Percentiles rank a stretch among this genome's conserved stretches.
phyloP scores from a whole-genome alignment of 2,797 vertebrate genomes.

The Channa striata region DNA sequence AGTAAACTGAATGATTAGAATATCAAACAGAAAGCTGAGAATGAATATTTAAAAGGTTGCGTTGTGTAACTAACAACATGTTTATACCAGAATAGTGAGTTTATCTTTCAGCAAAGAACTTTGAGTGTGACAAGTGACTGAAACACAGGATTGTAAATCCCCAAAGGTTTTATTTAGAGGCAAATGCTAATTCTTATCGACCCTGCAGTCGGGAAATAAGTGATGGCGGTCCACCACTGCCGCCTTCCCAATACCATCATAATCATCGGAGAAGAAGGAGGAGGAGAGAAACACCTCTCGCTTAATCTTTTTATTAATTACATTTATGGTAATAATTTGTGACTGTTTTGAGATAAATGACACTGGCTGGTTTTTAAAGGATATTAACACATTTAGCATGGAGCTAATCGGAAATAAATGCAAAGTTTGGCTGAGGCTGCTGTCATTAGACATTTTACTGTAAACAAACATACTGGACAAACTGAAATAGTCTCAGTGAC shows the following conservation, averaged over 20 bases:
- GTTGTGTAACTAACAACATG: constrained; percentile 2
- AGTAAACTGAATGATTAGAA: constrained; percentile 1
- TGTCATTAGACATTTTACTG: background rate
- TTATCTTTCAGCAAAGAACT: constrained; percentile 4
- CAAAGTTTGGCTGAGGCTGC: background rate
- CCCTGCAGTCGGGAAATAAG: constrained; percentile 61
- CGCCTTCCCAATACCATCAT: constrained; percentile 38
- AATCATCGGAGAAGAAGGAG: constrained; percentile 4
- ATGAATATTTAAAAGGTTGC: background rate
- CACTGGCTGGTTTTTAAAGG: too few species aligned
- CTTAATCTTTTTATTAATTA: constrained; percentile 62
- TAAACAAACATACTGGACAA: background rate
- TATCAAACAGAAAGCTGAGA: constrained; percentile 13
- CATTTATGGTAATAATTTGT: constrained; percentile 46
- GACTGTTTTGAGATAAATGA: background rate
- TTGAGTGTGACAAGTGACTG: background rate
- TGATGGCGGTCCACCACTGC: constrained; percentile 39
- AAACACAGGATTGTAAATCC: constrained; percentile 43
- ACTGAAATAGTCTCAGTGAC: background rate
- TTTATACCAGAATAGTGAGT: background rate
- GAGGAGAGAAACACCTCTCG: constrained; percentile 32
- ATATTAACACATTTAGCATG: too few species aligned
- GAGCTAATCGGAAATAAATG: too few species aligned
- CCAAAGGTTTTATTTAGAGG: constrained; percentile 55
- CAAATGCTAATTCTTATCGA: constrained; percentile 71